A percentile compares a stretch with the other conserved stretches of the same genome.
Evolutionary conservation across 2,888 invertebrate genomes (phyloP).

Genomic region (Cantharis rustica): DNA sequence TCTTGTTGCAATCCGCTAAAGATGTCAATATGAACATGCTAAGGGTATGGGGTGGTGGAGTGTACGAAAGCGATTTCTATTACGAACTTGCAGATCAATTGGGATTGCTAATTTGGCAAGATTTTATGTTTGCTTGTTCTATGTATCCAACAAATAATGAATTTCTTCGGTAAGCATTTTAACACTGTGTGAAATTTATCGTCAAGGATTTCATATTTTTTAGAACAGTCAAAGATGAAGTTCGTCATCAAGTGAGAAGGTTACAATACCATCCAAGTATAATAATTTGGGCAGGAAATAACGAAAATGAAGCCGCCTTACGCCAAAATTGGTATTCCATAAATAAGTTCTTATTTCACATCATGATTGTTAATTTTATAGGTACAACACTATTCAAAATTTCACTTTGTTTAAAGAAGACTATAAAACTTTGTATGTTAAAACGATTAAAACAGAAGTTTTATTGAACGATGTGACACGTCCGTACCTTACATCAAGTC

Average conservation of each 20-base stretch:
- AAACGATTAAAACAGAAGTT: slow-evolving; percentile 72
- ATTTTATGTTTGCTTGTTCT: slow-evolving; percentile 95
- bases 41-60: slow-evolving; percentile 98
- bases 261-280: slow-evolving; percentile 87
- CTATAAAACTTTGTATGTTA: slow-evolving; percentile 82
- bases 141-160: slow-evolving; percentile 83
- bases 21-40: slow-evolving; percentile 90
- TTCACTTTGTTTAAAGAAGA: slow-evolving; percentile 62
- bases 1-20: slow-evolving; percentile 70
- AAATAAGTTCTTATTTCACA: neutral
- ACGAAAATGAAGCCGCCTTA: slow-evolving; percentile 93
- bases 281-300: slow-evolving; percentile 92
- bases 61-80: slow-evolving; percentile 90
- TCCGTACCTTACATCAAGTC: slow-evolving; percentile 85
- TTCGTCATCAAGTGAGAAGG: slow-evolving; percentile 78
- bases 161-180: slow-evolving; percentile 66
- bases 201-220: slow-evolving; percentile 22
- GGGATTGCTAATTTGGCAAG: slow-evolving; percentile 97
- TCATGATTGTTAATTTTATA: slow-evolving; percentile 22
- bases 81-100: slow-evolving; percentile 85
- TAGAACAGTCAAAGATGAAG: slow-evolving; percentile 74
- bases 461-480: slow-evolving; percentile 65
- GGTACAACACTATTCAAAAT: slow-evolving; percentile 57
- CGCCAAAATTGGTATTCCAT: slow-evolving; percentile 74
- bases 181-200: neutral